Conservation (phyloP, 2,113 vertebrate genomes). For the Cervus canadensis region DNA sequence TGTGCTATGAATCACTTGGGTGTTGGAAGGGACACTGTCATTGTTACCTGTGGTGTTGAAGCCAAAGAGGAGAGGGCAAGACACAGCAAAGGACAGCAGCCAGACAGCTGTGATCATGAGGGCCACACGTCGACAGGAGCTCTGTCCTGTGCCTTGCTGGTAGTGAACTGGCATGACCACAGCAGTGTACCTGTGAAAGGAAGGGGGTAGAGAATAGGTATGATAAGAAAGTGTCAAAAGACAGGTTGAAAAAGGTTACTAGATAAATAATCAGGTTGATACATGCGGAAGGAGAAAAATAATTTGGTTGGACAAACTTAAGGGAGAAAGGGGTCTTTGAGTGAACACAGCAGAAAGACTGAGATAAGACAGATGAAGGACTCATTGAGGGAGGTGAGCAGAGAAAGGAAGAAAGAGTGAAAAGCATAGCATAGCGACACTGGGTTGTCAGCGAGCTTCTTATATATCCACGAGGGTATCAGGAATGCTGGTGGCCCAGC, state of each 20-base stretch:
- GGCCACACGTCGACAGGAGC: constrained; percentile 91
- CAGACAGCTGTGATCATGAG: constrained; percentile 91
- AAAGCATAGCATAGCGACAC: fast-evolving
- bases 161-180: constrained; percentile 96
- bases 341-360: background rate
- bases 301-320: background rate
- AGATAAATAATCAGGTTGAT: background rate
- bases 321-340: background rate
- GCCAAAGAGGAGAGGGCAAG: constrained; percentile 94
- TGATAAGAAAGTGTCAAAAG: background rate
- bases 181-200: constrained; percentile 88
- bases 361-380: background rate
- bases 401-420: background rate
- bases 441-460: background rate
- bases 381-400: background rate
- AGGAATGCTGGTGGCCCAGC: background rate
- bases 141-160: constrained; percentile 91
- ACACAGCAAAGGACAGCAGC: constrained; percentile 92
- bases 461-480: no score
- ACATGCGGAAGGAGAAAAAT: background rate
- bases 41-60: constrained; percentile 95
- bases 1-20: background rate
- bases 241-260: background rate
- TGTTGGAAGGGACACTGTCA: background rate
- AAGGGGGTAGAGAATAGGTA: background rate